Conservation (phyloP, 2,797 vertebrate species). For the Hemitrygon akajei region DNA sequence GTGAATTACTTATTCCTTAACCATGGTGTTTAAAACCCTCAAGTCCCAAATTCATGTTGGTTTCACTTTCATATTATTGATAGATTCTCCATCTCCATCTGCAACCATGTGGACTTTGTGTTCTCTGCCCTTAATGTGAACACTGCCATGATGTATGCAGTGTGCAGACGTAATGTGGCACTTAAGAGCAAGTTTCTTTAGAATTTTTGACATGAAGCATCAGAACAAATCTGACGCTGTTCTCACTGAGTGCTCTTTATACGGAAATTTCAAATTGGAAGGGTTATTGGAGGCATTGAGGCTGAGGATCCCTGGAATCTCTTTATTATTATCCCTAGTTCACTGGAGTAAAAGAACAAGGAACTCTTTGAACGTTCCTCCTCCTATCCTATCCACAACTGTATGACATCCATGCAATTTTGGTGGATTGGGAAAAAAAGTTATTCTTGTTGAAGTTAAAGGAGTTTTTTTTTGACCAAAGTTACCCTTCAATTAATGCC, state of each 20-base stretch:
- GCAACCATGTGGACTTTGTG: not conserved
- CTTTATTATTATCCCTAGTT: not conserved
- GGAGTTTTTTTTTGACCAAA: not conserved
- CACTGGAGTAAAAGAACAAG: not conserved
- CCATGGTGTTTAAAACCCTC: not conserved
- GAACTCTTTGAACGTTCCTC: not conserved
- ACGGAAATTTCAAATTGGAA: not conserved
- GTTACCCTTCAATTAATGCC: not conserved
- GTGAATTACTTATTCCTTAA: not conserved
- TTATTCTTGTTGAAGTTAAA: not conserved
- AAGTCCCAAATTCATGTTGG: too few relatives aligned
- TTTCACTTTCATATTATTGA: not conserved
- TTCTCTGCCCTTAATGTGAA: not conserved
- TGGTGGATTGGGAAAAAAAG: not conserved
- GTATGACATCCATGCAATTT: not conserved
- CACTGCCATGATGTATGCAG: not conserved
- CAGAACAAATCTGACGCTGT: not conserved
- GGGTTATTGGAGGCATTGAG: not conserved
- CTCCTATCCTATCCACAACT: not conserved
- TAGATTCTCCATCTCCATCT: not conserved
- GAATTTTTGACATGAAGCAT: not conserved
- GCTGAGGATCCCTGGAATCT: not conserved
- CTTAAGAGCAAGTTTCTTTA: not conserved
- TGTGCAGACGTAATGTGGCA: not conserved
- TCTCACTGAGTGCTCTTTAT: not conserved